phyloP scores from a whole-genome alignment of 1,140 invertebrate genomes.

The fruit fly (Drosophila melanogaster) region Release_6_plus_ISO1_MT NC_004354.4:18405501-18406000 shows the following conservation, averaged over 20 bases:
- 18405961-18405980: slow-evolving; percentile 7
- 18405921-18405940: too few relatives aligned
- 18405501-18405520: neutral
- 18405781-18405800: slow-evolving; percentile 21
- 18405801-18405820: neutral
- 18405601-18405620: too few relatives aligned
- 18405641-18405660: neutral
- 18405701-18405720: neutral
- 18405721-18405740: neutral
- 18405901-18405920: too few relatives aligned
- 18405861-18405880: too few relatives aligned
- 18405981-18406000: slow-evolving; percentile 33
- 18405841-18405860: neutral
- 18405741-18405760: slow-evolving; percentile 20
- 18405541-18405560: neutral
- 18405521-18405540: slow-evolving; percentile 6
- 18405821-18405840: neutral
- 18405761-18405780: slow-evolving; percentile 35
- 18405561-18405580: too few relatives aligned
- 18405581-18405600: too few relatives aligned
- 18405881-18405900: too few relatives aligned
- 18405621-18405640: neutral
- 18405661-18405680: too few relatives aligned
- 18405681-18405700: neutral
- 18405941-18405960: too few relatives aligned